These are phyloP conservation scores for Brachionus angularis DNA, from an alignment of 1,140 invertebrate genomes.

Conservation along the genomic window DNA sequence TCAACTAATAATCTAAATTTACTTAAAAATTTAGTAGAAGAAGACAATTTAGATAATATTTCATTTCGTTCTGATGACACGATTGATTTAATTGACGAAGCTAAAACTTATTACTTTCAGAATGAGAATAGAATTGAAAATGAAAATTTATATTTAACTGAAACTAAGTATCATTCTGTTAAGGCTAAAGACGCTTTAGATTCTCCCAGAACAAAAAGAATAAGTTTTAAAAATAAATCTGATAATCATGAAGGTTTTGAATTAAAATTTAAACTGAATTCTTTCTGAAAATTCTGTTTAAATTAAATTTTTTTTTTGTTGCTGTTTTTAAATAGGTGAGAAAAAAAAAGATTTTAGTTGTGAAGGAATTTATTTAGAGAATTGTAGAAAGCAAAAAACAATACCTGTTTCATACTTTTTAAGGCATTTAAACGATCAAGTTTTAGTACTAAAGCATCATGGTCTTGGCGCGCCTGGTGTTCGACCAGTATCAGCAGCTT, in stretches of 20 bases:
- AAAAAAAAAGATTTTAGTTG: conserved; percentile 53
- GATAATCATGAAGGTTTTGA: neutral
- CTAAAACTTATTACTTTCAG: neutral
- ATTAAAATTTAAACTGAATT: neutral
- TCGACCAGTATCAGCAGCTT: conserved; percentile 52
- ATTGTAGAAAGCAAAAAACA: conserved; percentile 53
- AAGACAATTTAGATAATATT: conserved; percentile 8
- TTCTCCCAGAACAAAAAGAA: too few relatives aligned
- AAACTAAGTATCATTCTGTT: too few relatives aligned
- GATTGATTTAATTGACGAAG: conserved; percentile 6
- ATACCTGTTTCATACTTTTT: conserved; percentile 56
- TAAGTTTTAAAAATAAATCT: too few relatives aligned
- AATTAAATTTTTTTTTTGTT: neutral
- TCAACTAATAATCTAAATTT: too few relatives aligned
- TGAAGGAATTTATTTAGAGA: conserved; percentile 52
- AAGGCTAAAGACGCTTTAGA: too few relatives aligned
- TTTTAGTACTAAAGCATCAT: conserved; percentile 55
- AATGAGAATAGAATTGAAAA: conserved; percentile 2
- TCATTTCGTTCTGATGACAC: conserved; percentile 35
- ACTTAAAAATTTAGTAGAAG: conserved; percentile 16
- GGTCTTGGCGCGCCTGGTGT: conserved; percentile 53
- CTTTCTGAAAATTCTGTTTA: neutral
- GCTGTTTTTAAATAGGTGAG: neutral
- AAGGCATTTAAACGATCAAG: conserved; percentile 53
- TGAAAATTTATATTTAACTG: too few relatives aligned